Base-by-base conservation (phyloP, 2,113 vertebrate species). In the Gymnocephalus cernua region DNA sequence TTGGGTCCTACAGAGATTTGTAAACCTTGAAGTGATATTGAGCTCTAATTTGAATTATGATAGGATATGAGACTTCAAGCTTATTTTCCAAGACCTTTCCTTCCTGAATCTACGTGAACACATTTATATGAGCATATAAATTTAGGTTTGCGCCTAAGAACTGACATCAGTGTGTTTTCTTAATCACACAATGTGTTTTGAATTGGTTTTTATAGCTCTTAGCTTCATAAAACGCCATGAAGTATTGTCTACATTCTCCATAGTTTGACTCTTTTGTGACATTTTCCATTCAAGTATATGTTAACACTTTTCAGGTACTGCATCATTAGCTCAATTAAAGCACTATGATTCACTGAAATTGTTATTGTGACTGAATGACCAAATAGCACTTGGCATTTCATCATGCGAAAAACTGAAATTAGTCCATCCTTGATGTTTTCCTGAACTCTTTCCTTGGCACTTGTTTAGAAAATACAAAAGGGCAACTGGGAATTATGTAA, bases 401-500 rank as follows among this genome's bases (percentile, higher is more conserved):
- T 50, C 65, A 68, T 45, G 68, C 8, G 6, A 72, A 67, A 83
- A 75, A 62, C 19, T 25, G 29, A 35, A 85, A 82, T 86, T 50
- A 72, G 59, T 15, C 27, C 19, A 67, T 77, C 38, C 47, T 6
- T 77, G 65, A 91, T 29, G 57, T 86, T 79, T 84, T 74, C 74
- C 59, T 83, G 58, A 87, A 86, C 71, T 66, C 35, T 76, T 65
- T 77, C 44, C 62, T 86, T 86, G 76, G 87, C 45, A 29, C 57
- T 82, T 80, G 70, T 81, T 85, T 61, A 58, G 63, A 69, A 53
- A 74, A 83, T 63, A 63, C 35, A 58, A 73, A 56, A 59, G 61
- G 64, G 65, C 85, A 57, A 41, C 44, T 83, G 82, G 82, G 88
- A 79, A 84, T 85, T 86, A 77, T 86, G 74, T 75, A 86, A 91